Evolutionary conservation across 1,140 invertebrate genomes (phyloP).

Genomic region (Temnothorax curvispinosus): DNA sequence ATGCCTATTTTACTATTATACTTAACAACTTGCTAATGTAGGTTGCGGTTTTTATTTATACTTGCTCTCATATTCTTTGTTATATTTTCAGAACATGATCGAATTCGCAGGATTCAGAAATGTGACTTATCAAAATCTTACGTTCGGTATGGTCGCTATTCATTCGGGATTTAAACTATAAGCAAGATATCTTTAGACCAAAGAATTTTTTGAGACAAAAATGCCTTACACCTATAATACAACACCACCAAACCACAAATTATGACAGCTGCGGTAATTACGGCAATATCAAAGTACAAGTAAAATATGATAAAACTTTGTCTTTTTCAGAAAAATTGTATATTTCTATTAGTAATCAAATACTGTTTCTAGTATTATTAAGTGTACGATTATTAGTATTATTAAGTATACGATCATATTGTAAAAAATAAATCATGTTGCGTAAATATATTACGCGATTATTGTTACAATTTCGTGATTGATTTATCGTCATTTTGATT

Average conservation of each 20-base stretch:
- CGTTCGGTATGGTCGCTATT: conserved; percentile 95
- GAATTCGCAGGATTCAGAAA: conserved; percentile 93
- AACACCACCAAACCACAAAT: not conserved
- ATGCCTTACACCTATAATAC: not conserved
- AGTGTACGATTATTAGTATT: too few relatives aligned
- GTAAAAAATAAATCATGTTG: not conserved
- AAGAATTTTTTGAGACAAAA: not conserved
- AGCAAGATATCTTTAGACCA: not conserved
- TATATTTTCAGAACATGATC: conserved; percentile 90
- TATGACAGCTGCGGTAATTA: not conserved
- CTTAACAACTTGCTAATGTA: not conserved
- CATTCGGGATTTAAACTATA: conserved; percentile 97
- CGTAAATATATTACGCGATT: not conserved
- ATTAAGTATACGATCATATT: not conserved
- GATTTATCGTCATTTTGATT: not conserved
- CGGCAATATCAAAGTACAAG: not conserved
- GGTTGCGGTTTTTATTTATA: conserved; percentile 29
- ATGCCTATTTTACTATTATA: too few relatives aligned
- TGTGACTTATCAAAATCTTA: conserved; percentile 96
- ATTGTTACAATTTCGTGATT: not conserved
- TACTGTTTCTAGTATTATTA: too few relatives aligned
- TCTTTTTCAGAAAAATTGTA: not conserved
- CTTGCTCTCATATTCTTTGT: not conserved
- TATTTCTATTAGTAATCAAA: not conserved
- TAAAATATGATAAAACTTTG: not conserved